These are phyloP conservation scores for Halictus ligatus DNA, from an alignment of 2,888 invertebrate species.

Conservation along the genomic window DNA sequence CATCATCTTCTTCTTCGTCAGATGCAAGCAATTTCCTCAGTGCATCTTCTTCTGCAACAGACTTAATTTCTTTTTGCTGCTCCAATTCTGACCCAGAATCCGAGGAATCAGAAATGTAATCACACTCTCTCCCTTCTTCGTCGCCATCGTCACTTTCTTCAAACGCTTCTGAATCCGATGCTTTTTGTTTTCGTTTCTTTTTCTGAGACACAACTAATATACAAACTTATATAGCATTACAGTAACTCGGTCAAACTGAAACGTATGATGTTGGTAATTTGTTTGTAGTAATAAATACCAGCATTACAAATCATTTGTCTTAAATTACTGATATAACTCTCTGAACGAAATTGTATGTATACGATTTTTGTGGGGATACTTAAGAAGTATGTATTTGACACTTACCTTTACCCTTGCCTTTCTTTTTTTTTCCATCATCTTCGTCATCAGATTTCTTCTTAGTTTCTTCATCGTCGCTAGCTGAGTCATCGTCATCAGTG, in stretches of 20 bases:
- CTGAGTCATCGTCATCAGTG: slow-evolving; percentile 90
- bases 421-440: slow-evolving; percentile 88
- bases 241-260: slow-evolving; percentile 3
- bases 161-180: slow-evolving; percentile 94
- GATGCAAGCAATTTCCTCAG: slow-evolving; percentile 94
- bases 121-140: slow-evolving; percentile 96
- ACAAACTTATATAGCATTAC: slow-evolving; percentile 15
- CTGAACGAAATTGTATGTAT: not conserved
- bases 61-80: slow-evolving; percentile 90
- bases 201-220: slow-evolving; percentile 71
- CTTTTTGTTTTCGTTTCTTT: slow-evolving; percentile 91
- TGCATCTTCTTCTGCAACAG: slow-evolving; percentile 96
- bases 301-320: not conserved
- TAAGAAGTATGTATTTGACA: not conserved
- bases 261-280: not conserved
- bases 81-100: slow-evolving; percentile 91
- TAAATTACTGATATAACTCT: not conserved
- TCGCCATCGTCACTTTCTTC: slow-evolving; percentile 99
- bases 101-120: slow-evolving; percentile 96
- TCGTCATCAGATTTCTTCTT: slow-evolving; percentile 87
- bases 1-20: slow-evolving; percentile 94
- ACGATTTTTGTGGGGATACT: not conserved
- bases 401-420: slow-evolving; percentile 85
- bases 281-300: not conserved
- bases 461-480: slow-evolving; percentile 89